These are phyloP conservation scores for Scophthalmus maximus DNA, from an alignment of 2,113 vertebrate genomes.

Conservation along the genomic window DNA sequence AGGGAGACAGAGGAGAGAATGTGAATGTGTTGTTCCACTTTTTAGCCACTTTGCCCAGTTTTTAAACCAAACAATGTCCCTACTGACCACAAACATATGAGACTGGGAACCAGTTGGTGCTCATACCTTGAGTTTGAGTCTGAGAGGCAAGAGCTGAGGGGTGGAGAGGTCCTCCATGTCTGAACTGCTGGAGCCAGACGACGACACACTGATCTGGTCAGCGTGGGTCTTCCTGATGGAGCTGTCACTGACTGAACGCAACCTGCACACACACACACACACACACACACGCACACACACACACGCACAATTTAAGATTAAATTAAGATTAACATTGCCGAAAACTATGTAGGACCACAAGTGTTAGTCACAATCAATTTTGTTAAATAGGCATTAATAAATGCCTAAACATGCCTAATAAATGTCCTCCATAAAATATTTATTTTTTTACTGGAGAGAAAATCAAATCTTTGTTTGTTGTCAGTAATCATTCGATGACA, in stretches of 20 bases:
- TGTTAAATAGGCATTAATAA: too few relatives aligned
- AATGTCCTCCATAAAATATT: too few relatives aligned
- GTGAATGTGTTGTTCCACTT: background rate
- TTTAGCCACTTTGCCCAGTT: background rate
- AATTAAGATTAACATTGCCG: too few relatives aligned
- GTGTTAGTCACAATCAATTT: background rate
- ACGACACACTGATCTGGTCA: constrained; percentile 83
- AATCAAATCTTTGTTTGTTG: too few relatives aligned
- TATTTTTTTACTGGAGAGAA: too few relatives aligned
- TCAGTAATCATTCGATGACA: too few relatives aligned
- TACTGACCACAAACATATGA: background rate
- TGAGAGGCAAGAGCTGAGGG: constrained; percentile 62
- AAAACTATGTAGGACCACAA: background rate
- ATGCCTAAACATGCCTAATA: too few relatives aligned
- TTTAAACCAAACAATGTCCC: background rate
- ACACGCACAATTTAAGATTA: too few relatives aligned
- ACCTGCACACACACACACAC: constrained; percentile 75
- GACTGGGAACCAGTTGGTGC: background rate
- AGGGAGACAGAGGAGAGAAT: background rate
- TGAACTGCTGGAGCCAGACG: constrained; percentile 82
- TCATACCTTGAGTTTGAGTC: constrained; percentile 74
- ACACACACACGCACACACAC: too few relatives aligned
- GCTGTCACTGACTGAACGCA: constrained; percentile 71
- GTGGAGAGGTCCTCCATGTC: constrained; percentile 80
- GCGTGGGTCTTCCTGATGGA: constrained; percentile 67